Evolutionary conservation across 2,797 vertebrate species (phyloP).

Genomic region (Propithecus perrieri): DNA sequence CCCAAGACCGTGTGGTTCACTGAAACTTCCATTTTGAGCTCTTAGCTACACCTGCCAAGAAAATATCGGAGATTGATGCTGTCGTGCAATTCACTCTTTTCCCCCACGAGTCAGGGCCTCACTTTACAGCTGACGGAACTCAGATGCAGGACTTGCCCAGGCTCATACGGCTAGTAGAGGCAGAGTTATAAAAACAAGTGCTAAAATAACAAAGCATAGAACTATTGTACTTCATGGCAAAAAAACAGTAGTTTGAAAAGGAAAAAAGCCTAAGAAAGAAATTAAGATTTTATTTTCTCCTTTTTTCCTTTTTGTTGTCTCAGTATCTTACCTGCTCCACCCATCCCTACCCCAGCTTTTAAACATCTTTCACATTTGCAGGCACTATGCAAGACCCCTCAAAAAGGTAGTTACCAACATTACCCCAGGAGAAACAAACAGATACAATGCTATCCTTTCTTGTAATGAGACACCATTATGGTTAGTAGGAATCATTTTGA

Average conservation of each 20-base stretch:
- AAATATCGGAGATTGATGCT: neutral
- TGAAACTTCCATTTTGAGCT: neutral
- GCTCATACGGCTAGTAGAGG: neutral
- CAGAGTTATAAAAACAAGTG: conserved; percentile 1
- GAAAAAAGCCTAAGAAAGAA: neutral
- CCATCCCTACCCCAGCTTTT: neutral
- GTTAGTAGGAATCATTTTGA: conserved; percentile 1
- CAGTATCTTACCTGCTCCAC: neutral
- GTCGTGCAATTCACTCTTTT: neutral
- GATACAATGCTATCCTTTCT: neutral
- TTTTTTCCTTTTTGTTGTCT: neutral
- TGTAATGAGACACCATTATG: neutral
- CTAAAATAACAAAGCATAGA: neutral
- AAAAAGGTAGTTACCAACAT: neutral
- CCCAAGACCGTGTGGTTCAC: neutral
- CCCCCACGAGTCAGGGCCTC: neutral
- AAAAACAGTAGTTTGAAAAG: neutral
- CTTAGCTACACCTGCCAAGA: neutral
- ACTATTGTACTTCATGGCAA: neutral
- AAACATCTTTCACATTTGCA: neutral
- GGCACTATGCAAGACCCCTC: neutral
- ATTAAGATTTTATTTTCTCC: neutral
- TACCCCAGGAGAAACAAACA: neutral
- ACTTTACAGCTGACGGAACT: neutral
- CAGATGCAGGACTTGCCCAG: neutral